A percentile compares a stretch with the other conserved stretches of the same genome.
These are phyloP conservation scores for Ashinkailepas kermadecensis DNA, from an alignment of 2,888 invertebrate genomes.

Conservation along the genomic window DNA sequence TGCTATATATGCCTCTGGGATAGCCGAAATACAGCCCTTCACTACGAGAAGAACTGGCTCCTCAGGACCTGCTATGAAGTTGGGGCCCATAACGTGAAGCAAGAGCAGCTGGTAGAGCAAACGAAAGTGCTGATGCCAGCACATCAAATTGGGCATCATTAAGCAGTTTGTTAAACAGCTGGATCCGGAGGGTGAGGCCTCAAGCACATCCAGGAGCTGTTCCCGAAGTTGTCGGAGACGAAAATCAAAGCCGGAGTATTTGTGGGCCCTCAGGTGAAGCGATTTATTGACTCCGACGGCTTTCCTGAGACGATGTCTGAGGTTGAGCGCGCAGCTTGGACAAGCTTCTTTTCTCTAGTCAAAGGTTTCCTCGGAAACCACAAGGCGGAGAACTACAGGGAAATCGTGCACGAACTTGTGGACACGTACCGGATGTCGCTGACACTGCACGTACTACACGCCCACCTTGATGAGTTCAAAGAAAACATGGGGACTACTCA, in stretches of 20 bases:
- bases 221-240: constrained; percentile 31
- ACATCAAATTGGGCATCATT: constrained; percentile 33
- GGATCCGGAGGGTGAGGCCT: constrained; percentile 26
- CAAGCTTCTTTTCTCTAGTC: too few relatives aligned
- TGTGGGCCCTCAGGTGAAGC: constrained; percentile 30
- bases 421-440: too few relatives aligned
- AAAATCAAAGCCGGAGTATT: constrained; percentile 33
- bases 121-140: constrained; percentile 29
- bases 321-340: too few relatives aligned
- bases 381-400: too few relatives aligned
- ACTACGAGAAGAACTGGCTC: constrained; percentile 32
- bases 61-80: constrained; percentile 19
- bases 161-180: constrained; percentile 32
- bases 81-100: constrained; percentile 25
- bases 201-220: constrained; percentile 29
- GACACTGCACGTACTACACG: too few relatives aligned
- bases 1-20: constrained; percentile 31
- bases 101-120: constrained; percentile 28
- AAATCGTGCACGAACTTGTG: too few relatives aligned
- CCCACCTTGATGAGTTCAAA: too few relatives aligned
- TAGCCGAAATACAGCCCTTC: constrained; percentile 21
- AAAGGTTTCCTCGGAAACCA: too few relatives aligned
- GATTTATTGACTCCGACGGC: too few relatives aligned
- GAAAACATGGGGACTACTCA: too few relatives aligned
- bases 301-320: too few relatives aligned